phyloP scores from a whole-genome alignment of 2,113 vertebrate genomes.

The Nycticorax nycticorax region DNA sequence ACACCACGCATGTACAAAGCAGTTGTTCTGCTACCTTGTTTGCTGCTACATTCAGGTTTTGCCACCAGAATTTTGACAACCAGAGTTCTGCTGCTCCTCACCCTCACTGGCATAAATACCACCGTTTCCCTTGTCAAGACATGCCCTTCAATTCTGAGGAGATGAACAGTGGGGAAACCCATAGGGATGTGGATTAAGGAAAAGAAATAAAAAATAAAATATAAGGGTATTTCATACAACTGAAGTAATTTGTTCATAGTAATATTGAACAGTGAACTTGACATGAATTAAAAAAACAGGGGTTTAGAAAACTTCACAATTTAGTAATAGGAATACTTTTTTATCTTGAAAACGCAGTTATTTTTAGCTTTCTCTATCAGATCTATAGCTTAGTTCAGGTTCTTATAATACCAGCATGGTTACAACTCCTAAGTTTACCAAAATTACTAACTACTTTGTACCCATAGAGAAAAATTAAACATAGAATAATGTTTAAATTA shows the following conservation, averaged over 20 bases:
- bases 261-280: not conserved
- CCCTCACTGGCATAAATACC: not conserved
- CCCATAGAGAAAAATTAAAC: not conserved
- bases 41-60: not conserved
- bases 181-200: not conserved
- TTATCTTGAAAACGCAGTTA: not conserved
- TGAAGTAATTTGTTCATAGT: not conserved
- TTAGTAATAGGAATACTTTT: not conserved
- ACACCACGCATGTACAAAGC: accelerated
- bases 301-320: not conserved
- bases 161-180: not conserved
- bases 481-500: not conserved
- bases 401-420: not conserved
- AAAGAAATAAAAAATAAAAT: not conserved
- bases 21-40: not conserved
- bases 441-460: not conserved
- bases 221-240: not conserved
- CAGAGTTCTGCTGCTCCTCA: not conserved
- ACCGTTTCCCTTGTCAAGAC: not conserved
- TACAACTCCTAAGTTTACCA: not conserved
- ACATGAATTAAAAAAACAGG: not conserved
- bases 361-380: not conserved
- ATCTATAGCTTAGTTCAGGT: not conserved
- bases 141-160: not conserved
- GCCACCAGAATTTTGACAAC: not conserved